Evolutionary conservation across 2,888 invertebrate species (phyloP).

Genomic region (Agrochola litura): DNA sequence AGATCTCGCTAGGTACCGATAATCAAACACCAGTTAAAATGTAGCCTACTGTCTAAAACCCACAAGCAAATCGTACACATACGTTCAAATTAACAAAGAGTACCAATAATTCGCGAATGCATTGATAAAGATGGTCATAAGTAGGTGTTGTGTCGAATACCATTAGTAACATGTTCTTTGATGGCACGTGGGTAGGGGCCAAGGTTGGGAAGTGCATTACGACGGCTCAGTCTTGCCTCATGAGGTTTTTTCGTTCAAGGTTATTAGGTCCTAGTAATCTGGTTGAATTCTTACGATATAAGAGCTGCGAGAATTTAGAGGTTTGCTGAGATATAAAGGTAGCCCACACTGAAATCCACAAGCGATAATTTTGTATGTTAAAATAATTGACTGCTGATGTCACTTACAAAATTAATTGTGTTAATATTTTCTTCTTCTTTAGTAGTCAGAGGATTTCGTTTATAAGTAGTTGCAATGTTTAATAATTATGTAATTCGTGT

Average conservation of each 20-base stretch:
- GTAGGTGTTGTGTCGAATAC: conserved; percentile 77
- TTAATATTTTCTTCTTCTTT: not conserved
- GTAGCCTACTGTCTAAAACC: conserved; percentile 9
- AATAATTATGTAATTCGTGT: not conserved
- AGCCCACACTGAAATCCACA: not conserved
- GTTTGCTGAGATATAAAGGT: not conserved
- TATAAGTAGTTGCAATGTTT: not conserved
- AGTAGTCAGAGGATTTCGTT: not conserved
- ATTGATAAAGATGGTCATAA: conserved; percentile 68
- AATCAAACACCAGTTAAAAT: not conserved
- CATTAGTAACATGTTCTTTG: conserved; percentile 65
- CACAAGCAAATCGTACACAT: conserved; percentile 53
- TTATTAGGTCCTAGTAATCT: not conserved
- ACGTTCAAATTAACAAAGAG: conserved; percentile 67
- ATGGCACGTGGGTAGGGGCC: conserved; percentile 66
- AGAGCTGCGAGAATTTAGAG: not conserved
- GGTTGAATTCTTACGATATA: not conserved
- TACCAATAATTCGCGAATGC: conserved; percentile 64
- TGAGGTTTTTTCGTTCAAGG: conserved; percentile 21
- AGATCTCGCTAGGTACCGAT: not conserved
- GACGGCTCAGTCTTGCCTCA: conserved; percentile 38
- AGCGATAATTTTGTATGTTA: not conserved
- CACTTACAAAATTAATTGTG: not conserved
- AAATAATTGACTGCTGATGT: not conserved
- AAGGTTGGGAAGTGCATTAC: conserved; percentile 72